phyloP scores from a whole-genome alignment of 2,113 vertebrate genomes.

The Percina caprodes region DNA sequence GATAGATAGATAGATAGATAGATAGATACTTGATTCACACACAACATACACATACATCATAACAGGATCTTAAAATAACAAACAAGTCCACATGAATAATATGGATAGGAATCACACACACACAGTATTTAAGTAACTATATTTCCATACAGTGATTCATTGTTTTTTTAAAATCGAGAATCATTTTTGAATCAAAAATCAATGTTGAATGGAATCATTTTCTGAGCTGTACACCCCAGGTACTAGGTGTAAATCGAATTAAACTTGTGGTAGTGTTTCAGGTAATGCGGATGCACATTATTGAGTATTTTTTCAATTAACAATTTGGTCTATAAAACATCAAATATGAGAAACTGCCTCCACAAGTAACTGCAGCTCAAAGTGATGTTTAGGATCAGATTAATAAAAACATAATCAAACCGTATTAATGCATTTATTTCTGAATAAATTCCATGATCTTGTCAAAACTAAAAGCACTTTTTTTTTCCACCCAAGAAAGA shows the following conservation, averaged over 20 bases:
- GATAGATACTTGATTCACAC: too few species aligned
- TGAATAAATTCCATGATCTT: neutral
- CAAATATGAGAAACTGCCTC: neutral
- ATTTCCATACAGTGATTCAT: too few species aligned
- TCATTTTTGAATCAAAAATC: too few species aligned
- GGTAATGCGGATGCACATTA: neutral
- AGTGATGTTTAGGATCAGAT: neutral
- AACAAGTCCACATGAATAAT: too few species aligned
- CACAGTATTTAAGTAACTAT: too few species aligned
- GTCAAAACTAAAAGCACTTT: neutral
- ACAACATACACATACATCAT: too few species aligned
- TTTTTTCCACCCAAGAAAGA: neutral
- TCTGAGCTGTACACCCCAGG: too few species aligned
- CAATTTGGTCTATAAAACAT: neutral
- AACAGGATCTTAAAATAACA: too few species aligned
- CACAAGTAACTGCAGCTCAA: neutral
- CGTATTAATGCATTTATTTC: neutral
- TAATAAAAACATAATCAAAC: neutral
- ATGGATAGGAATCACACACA: too few species aligned
- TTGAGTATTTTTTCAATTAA: neutral
- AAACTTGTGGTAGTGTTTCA: neutral
- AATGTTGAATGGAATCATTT: too few species aligned
- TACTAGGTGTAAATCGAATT: neutral
- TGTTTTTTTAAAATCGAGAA: too few species aligned
- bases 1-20: too few species aligned